These are phyloP conservation scores for Pegoplata infirma DNA, from an alignment of 2,888 invertebrate species.

Conservation along the genomic window DNA sequence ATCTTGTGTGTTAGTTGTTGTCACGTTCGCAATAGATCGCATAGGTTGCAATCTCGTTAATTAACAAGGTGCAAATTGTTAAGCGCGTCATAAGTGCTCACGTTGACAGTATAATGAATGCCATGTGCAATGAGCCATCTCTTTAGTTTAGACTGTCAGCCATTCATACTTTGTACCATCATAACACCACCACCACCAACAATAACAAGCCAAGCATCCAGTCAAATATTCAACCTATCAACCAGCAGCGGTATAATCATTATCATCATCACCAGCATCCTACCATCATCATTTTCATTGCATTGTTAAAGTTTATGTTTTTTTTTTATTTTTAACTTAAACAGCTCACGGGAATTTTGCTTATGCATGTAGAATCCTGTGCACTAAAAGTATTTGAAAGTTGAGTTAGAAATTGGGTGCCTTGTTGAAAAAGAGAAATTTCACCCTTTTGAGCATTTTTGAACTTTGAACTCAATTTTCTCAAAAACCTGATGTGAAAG, in stretches of 20 bases:
- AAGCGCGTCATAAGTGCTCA: slow-evolving; percentile 73
- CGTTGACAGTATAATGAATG: slow-evolving; percentile 75
- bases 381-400: no score
- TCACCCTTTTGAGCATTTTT: no score
- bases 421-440: no score
- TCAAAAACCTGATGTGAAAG: no score
- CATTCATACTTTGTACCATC: slow-evolving; percentile 40
- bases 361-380: no score
- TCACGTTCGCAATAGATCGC: slow-evolving; percentile 74
- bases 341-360: slow-evolving; percentile 46
- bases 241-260: slow-evolving; percentile 41
- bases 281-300: slow-evolving; percentile 34
- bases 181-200: slow-evolving; percentile 2
- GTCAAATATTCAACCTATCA: slow-evolving; percentile 63
- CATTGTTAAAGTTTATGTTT: slow-evolving; percentile 45
- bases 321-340: slow-evolving; percentile 20
- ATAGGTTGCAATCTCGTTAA: slow-evolving; percentile 74
- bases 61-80: slow-evolving; percentile 76
- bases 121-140: slow-evolving; percentile 62
- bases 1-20: slow-evolving; percentile 53
- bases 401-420: no score
- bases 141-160: slow-evolving; percentile 56
- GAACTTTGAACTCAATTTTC: no score
- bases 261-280: slow-evolving; percentile 38
- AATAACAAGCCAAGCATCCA: slow-evolving; percentile 30